Evolutionary conservation across 2,797 vertebrate species (phyloP), one percentile per base, ranked within the genome.

Genomic region (Pangasius krempfi): DNA sequence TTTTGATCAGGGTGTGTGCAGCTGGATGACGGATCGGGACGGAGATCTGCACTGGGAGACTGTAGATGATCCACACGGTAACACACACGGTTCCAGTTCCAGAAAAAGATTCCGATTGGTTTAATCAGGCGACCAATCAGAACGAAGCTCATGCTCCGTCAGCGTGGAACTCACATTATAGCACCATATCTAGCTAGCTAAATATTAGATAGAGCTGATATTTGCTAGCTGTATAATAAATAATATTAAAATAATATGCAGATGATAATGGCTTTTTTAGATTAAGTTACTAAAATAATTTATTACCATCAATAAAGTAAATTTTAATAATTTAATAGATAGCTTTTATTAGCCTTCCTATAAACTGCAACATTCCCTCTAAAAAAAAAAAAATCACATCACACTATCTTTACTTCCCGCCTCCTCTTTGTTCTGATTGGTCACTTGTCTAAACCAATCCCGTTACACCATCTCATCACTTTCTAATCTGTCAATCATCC

Each of bases 1-100:
- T 79, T 99, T 98, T 91, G 96, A 98, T 78, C 93, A 93, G 0
- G 97, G 98, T 1, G 76, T 97, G 13, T 99, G 98, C 40, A 95
- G 96, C 9, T 98, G 98, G 98, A 95, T 97, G 89, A 95, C 95
- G 2, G 97, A 97, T 86, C 94, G 92, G 90, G 96, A 97, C 0
- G 97, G 96, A 37, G 96, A 97, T 79, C 86, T 97, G 16, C 95
- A 93, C 90, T 99, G 98, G 98, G 96, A 97, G 76, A 91, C 92
- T 0, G 84, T 92, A 33, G 91, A 85, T 40, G 95, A 93, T 54
- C 84, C 90, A 0, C 90, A 93, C 94, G 98, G 98, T 98, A 93
- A 92, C 56, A 86, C 80, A 76, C 70, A 79, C 83, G 66, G 3
- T 44, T 50, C n/a, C 73, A n/a, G 10, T 50, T 50, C 27, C 44